Percentiles rank a stretch among this genome's conserved stretches.
Conservation (phyloP, 2,113 vertebrate species). For the Muntiacus muntjak region DNA sequence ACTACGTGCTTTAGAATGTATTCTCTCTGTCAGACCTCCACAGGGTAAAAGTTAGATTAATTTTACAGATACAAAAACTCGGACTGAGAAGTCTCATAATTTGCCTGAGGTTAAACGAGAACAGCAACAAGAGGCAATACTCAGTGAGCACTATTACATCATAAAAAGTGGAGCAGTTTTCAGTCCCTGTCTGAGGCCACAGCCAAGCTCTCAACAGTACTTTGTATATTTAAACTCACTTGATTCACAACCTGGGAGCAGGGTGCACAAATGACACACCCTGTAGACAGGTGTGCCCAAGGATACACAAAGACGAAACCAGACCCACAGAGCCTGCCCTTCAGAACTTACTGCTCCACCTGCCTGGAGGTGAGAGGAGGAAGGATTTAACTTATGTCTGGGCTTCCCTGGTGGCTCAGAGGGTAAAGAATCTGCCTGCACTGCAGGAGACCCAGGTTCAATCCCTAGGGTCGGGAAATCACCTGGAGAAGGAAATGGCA, state of each 20-base stretch:
- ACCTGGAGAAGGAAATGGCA: background rate
- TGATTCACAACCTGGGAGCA: background rate
- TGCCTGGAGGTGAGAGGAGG: no score
- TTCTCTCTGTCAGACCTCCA: background rate
- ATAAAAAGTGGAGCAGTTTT: background rate
- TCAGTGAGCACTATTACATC: background rate
- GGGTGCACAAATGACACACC: background rate
- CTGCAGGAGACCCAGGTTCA: background rate
- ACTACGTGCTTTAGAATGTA: background rate
- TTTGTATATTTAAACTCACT: fast-evolving
- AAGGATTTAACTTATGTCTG: background rate
- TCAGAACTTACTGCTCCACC: background rate
- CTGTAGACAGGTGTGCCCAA: background rate
- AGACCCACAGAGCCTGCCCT: background rate
- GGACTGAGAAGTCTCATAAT: background rate
- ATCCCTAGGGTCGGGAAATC: background rate
- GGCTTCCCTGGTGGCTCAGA: background rate
- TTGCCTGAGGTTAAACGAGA: background rate
- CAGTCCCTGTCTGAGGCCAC: background rate
- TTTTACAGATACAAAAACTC: background rate
- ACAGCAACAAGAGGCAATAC: background rate
- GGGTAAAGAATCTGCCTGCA: background rate
- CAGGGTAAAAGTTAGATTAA: background rate
- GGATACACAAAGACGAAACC: background rate
- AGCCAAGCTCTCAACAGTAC: background rate